Percentiles rank a stretch among this genome's conserved stretches.
Evolutionary conservation across 2,797 vertebrate species (phyloP).

Genomic region (Lophura swinhoii): DNA sequence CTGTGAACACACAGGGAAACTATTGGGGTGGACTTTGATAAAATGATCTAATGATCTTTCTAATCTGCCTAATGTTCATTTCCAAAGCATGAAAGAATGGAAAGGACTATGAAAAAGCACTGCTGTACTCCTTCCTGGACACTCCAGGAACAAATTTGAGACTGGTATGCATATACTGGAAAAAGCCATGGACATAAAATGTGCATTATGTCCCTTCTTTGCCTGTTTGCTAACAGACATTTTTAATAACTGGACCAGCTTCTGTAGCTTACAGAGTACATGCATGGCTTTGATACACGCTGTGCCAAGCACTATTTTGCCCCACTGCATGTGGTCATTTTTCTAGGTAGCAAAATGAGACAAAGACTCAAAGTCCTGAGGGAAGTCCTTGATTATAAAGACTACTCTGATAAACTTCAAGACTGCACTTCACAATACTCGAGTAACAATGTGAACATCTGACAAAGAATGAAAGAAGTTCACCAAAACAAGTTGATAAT

Average conservation of each 20-base stretch:
- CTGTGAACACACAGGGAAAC: too few species aligned
- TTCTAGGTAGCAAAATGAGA: neutral
- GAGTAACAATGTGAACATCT: neutral
- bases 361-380: neutral
- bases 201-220: neutral
- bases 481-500: neutral
- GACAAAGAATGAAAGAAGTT: neutral
- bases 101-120: neutral
- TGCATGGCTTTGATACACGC: neutral
- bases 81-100: neutral
- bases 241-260: neutral
- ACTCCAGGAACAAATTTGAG: neutral
- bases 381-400: neutral
- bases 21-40: neutral
- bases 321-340: neutral
- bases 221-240: neutral
- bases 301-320: neutral
- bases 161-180: accelerated
- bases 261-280: neutral
- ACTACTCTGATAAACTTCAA: neutral
- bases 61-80: neutral
- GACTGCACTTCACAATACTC: neutral
- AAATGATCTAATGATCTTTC: neutral
- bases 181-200: neutral
- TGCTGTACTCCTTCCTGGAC: neutral